A percentile compares a stretch with the other conserved stretches of the same genome.
phyloP scores from a whole-genome alignment of 2,113 vertebrate genomes.

The Manacus vitellinus region DNA sequence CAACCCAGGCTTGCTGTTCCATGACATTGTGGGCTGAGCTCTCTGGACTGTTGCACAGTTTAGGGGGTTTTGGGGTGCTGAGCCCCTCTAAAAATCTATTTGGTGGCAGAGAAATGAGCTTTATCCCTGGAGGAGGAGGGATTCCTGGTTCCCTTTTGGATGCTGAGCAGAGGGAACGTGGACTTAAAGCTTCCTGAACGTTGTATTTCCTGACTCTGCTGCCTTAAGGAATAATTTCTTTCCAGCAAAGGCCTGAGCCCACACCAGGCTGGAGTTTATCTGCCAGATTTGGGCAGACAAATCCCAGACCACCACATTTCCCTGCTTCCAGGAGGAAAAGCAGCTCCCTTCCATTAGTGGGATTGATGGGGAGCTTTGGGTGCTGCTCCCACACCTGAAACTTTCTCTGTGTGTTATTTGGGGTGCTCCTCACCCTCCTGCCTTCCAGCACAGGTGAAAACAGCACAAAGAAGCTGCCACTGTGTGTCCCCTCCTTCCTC shows the following conservation, averaged over 20 bases:
- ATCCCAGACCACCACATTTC: too few species aligned
- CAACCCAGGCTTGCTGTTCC: not conserved
- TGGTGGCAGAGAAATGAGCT: not conserved
- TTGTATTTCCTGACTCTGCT: not conserved
- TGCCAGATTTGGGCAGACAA: too few species aligned
- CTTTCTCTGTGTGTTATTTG: not conserved
- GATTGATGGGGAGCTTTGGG: not conserved
- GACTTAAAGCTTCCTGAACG: not conserved
- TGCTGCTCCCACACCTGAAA: not conserved
- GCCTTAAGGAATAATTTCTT: not conserved
- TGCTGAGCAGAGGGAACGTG: not conserved
- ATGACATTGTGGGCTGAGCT: not conserved
- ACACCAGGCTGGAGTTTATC: rapidly evolving
- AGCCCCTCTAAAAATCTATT: not conserved
- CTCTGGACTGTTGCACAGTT: not conserved
- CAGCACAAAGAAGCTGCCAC: not conserved
- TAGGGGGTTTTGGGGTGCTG: not conserved
- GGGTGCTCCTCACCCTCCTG: not conserved
- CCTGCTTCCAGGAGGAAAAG: not conserved
- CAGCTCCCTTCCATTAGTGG: not conserved
- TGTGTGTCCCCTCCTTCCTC: not conserved
- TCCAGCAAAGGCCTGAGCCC: not conserved
- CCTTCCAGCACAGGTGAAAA: not conserved
- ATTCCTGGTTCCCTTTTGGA: not conserved
- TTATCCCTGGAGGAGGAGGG: not conserved